Evolutionary conservation across 2,113 vertebrate genomes (phyloP).

Genomic region (Zootoca vivipara): DNA sequence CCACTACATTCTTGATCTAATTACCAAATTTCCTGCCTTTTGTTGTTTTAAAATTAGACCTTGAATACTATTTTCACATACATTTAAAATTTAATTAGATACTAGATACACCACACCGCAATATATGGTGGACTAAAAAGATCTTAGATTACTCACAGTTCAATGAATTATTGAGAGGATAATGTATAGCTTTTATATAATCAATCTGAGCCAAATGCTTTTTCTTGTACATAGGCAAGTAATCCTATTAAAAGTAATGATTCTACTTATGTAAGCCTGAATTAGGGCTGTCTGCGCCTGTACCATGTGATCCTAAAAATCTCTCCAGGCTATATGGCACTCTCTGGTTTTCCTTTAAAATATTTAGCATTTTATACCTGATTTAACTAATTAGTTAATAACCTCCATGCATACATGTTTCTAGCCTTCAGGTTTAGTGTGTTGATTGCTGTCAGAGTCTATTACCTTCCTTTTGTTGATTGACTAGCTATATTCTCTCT

Average conservation of each 20-base stretch:
- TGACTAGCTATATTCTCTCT: neutral
- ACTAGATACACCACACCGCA: accelerated
- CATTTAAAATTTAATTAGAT: constrained; percentile 26
- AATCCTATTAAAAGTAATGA: neutral
- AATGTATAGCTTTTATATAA: constrained; percentile 5
- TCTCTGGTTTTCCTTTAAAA: constrained; percentile 29
- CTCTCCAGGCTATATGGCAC: neutral
- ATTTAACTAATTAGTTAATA: constrained; percentile 24
- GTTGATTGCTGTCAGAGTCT: neutral
- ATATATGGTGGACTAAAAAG: neutral
- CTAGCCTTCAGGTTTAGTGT: neutral
- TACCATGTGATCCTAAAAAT: neutral
- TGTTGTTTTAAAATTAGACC: neutral
- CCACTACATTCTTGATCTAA: neutral
- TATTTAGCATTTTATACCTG: constrained; percentile 24
- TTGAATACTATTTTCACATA: neutral
- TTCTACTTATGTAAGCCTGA: neutral
- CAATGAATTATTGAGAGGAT: constrained; percentile 12
- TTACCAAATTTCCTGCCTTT: constrained; percentile 17
- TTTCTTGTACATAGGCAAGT: neutral
- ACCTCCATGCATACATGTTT: neutral
- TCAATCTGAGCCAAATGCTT: neutral
- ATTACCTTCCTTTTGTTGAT: neutral
- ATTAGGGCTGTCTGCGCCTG: neutral
- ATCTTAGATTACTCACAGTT: neutral